Conservation (phyloP, 2,113 vertebrate genomes). For the Geococcyx californianus region DNA sequence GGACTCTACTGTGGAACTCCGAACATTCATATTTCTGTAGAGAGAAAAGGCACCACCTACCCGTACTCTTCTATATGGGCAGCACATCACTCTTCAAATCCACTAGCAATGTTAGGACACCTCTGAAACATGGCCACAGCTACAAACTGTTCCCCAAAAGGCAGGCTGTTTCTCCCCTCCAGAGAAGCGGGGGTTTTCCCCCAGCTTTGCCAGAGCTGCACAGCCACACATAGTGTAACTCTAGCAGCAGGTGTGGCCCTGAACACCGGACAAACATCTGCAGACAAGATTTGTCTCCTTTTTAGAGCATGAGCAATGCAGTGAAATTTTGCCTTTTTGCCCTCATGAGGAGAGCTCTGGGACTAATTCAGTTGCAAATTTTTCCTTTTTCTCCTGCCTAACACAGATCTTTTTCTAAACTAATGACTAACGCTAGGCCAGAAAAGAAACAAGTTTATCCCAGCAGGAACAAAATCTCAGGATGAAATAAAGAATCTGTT, state of each 20-base stretch:
- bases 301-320: not conserved
- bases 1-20: not conserved
- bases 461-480: constrained; percentile 4
- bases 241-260: constrained; percentile 46
- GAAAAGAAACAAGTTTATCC: constrained; percentile 3
- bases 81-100: not conserved
- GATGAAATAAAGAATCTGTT: not conserved
- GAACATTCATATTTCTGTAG: not conserved
- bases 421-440: constrained; percentile 35
- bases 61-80: not conserved
- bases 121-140: not conserved
- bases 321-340: constrained; percentile 41
- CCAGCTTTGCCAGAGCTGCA: not conserved
- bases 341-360: constrained; percentile 52
- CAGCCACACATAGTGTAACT: not conserved
- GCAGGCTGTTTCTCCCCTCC: not conserved
- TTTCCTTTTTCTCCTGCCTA: constrained; percentile 52
- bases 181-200: not conserved
- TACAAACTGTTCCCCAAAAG: not conserved
- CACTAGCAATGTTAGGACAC: not conserved
- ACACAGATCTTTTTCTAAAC: constrained; percentile 35
- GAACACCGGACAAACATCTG: constrained; percentile 45
- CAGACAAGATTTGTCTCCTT: constrained; percentile 1
- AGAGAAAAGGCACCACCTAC: not conserved
- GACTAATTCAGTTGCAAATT: constrained; percentile 38